A percentile compares a stretch with the other conserved stretches of the same genome.
Conservation (phyloP, 2,113 vertebrate species). For the Poeciliopsis occidentalis region DNA sequence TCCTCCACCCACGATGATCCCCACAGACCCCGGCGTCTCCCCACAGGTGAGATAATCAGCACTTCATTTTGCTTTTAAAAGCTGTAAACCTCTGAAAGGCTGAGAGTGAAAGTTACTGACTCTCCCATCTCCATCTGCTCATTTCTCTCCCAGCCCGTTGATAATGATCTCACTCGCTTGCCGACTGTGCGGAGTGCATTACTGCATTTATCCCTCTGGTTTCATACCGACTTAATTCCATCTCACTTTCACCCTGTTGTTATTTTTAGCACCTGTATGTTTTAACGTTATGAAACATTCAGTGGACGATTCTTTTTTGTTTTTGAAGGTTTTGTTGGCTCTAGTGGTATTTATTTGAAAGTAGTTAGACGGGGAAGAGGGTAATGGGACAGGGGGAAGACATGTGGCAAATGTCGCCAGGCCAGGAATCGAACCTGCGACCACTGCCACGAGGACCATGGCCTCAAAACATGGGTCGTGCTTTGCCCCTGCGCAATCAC, state of each 20-base stretch:
- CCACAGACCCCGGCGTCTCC: conserved; percentile 34
- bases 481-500: background rate
- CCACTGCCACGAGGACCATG: too few relatives aligned
- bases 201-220: background rate
- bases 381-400: too few relatives aligned
- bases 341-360: too few relatives aligned
- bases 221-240: background rate
- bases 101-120: conserved; percentile 4
- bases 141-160: background rate
- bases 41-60: conserved; percentile 64
- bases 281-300: background rate
- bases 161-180: background rate
- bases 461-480: too few relatives aligned
- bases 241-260: background rate
- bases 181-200: background rate
- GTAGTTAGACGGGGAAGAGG: too few relatives aligned
- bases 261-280: background rate
- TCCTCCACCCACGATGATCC: conserved; percentile 44
- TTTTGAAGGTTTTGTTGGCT: too few relatives aligned
- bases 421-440: too few relatives aligned
- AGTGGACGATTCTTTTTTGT: too few relatives aligned
- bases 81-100: conserved; percentile 55
- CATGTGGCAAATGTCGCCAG: too few relatives aligned
- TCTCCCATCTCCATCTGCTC: conserved; percentile 24
- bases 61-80: conserved; percentile 53